Evolutionary conservation across 2,797 vertebrate species (phyloP).

Genomic region (Podargus strigoides): DNA sequence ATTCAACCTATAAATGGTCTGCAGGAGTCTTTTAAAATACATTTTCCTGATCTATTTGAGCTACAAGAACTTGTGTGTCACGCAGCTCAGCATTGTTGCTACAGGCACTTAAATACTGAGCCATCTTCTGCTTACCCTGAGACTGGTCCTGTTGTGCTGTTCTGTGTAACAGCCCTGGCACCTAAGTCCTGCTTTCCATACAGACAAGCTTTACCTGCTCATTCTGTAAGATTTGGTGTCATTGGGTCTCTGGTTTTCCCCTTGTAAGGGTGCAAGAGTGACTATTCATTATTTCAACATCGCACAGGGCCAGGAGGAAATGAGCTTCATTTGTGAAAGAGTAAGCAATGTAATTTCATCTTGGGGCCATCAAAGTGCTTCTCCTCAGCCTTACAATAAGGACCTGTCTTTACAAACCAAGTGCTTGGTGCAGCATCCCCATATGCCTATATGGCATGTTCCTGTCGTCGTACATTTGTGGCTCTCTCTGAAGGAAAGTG

Average conservation of each 20-base stretch:
- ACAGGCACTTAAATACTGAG: background rate
- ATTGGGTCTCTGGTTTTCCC: background rate
- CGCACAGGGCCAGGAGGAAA: background rate
- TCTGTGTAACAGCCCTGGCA: background rate
- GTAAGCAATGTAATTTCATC: background rate
- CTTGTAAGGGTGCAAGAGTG: background rate
- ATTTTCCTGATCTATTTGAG: background rate
- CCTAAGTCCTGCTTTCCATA: background rate
- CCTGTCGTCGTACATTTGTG: accelerated
- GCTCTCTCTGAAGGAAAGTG: background rate
- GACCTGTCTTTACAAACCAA: background rate
- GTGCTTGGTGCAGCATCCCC: background rate
- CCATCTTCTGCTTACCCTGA: background rate
- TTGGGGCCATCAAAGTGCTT: background rate
- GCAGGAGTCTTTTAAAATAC: background rate
- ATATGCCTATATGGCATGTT: accelerated
- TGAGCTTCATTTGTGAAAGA: background rate
- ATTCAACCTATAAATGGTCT: background rate
- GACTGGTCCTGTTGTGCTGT: background rate
- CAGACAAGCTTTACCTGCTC: background rate
- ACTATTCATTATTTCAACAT: background rate
- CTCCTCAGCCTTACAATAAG: background rate
- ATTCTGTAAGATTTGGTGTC: background rate
- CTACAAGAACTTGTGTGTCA: background rate
- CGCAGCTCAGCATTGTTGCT: background rate